Evolutionary conservation across 2,113 vertebrate species (phyloP).

Genomic region (Micronisus gabar): DNA sequence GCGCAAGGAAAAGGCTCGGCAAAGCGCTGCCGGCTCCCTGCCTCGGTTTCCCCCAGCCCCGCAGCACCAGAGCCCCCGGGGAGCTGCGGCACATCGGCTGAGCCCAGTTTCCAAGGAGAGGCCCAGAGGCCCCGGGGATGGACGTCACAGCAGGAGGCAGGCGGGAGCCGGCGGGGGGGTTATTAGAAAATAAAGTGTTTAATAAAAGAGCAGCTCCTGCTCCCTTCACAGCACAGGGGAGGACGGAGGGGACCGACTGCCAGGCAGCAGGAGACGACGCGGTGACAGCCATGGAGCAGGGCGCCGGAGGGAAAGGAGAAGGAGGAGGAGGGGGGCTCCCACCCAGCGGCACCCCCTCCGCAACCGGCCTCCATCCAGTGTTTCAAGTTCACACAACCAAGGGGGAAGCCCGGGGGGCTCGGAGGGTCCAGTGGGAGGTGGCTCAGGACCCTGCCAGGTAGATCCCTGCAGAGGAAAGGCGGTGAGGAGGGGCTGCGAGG

Average conservation of each 20-base stretch:
- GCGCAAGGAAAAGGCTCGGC: neutral
- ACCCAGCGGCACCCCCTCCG: neutral
- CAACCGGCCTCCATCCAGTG: neutral
- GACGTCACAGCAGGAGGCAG: fast-evolving
- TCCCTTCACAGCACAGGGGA: neutral
- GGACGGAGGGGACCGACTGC: neutral
- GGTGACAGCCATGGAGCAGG: neutral
- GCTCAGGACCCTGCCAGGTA: constrained; percentile 70
- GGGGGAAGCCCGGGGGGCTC: neutral
- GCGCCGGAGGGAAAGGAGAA: neutral
- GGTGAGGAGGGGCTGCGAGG: neutral
- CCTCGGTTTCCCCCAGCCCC: neutral
- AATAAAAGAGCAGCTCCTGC: constrained; percentile 64
- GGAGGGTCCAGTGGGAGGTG: fast-evolving
- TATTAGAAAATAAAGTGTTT: constrained; percentile 76
- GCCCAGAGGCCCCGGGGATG: neutral
- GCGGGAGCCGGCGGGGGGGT: neutral
- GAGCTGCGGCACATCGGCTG: fast-evolving
- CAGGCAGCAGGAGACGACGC: neutral
- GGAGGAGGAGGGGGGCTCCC: neutral
- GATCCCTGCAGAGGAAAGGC: constrained; percentile 17
- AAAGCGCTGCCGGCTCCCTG: neutral
- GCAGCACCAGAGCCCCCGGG: fast-evolving
- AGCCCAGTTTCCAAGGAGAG: neutral
- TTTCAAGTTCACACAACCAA: neutral